phyloP scores from a whole-genome alignment of 1,140 invertebrate species.

The Leptopilina clavipes region DNA sequence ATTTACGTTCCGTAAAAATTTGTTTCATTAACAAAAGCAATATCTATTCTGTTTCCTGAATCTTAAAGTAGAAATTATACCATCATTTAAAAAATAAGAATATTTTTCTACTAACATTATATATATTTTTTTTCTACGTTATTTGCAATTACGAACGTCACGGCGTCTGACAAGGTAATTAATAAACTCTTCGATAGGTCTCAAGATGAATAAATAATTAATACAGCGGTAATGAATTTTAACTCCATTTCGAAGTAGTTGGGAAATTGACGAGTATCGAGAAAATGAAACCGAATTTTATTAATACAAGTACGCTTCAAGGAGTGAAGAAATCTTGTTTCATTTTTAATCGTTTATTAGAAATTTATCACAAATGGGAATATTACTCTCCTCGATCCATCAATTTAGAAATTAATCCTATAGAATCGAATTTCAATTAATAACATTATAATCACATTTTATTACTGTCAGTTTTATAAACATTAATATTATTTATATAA shows the following conservation, averaged over 20 bases:
- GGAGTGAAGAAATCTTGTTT: constrained; percentile 5
- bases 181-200: constrained; percentile 52
- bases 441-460: no score
- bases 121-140: not conserved
- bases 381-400: not conserved
- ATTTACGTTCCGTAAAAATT: no score
- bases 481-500: no score
- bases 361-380: constrained; percentile 17
- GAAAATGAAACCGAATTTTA: constrained; percentile 33
- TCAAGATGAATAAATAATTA: constrained; percentile 50
- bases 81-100: not conserved
- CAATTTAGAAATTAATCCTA: not conserved
- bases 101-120: not conserved
- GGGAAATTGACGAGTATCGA: constrained; percentile 32
- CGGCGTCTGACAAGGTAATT: constrained; percentile 38
- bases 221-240: constrained; percentile 45
- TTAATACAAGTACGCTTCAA: constrained; percentile 2
- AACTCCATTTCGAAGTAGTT: constrained; percentile 44
- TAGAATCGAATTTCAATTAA: no score
- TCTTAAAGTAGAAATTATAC: no score
- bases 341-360: constrained; percentile 30
- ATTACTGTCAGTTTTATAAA: no score
- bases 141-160: not conserved
- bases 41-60: no score
- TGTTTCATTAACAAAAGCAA: no score